phyloP scores from a whole-genome alignment of 2,888 invertebrate species.

The Ochropacha duplaris region DNA sequence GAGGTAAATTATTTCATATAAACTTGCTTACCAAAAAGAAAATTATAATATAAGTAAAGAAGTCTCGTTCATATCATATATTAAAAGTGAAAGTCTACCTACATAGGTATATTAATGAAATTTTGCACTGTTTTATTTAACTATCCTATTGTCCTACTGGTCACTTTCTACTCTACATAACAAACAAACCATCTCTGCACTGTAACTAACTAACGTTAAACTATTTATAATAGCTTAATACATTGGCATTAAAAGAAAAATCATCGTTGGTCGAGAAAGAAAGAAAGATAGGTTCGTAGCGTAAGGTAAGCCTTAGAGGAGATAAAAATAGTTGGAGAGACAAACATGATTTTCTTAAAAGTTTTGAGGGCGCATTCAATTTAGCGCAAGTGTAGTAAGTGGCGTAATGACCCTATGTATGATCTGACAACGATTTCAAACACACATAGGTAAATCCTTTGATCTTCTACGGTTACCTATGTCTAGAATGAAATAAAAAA shows the following conservation, averaged over 20 bases:
- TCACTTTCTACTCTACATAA: background rate
- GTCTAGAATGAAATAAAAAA: background rate
- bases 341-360: too few species aligned
- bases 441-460: too few species aligned
- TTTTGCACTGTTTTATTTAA: background rate
- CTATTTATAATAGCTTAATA: background rate
- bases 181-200: background rate
- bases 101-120: background rate
- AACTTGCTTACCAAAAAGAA: too few species aligned
- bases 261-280: background rate
- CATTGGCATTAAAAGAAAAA: background rate
- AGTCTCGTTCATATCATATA: background rate
- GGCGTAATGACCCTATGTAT: too few species aligned
- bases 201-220: background rate
- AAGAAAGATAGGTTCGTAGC: too few species aligned
- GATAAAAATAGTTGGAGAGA: too few species aligned
- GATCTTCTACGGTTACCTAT: too few species aligned
- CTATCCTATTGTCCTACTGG: background rate
- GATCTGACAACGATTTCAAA: too few species aligned
- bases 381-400: too few species aligned
- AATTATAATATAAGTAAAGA: background rate
- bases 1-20: too few species aligned
- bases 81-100: background rate
- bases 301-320: too few species aligned
- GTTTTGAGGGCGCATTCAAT: too few species aligned